Conservation (phyloP, 2,888 invertebrate species). For the Parnassius mnemosyne region DNA sequence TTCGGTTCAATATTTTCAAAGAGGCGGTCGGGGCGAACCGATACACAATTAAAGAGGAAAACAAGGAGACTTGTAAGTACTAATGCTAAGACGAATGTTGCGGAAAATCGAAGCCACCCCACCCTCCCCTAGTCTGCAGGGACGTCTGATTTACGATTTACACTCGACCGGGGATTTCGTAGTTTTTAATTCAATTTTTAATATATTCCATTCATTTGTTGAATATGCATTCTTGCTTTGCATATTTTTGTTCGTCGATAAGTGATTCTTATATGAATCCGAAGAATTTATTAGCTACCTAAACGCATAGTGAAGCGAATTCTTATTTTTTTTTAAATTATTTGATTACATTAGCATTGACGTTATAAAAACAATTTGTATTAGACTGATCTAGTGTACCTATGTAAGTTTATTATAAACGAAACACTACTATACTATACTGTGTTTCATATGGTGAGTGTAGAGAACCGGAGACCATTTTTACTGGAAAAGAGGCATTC, state of each 20-base stretch:
- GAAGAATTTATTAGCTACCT: no score
- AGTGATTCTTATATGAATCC: conserved; percentile 1
- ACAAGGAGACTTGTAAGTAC: conserved; percentile 71
- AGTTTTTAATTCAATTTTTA: conserved; percentile 53
- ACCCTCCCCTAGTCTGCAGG: conserved; percentile 53
- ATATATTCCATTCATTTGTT: conserved; percentile 17
- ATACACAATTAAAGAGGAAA: conserved; percentile 78
- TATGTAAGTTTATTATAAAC: no score
- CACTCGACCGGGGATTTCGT: conserved; percentile 53
- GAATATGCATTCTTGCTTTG: conserved; percentile 14
- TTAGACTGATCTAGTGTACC: no score
- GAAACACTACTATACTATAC: no score
- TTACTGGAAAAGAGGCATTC: no score
- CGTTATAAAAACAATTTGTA: no score
- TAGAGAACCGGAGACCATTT: no score
- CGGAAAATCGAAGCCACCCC: conserved; percentile 75
- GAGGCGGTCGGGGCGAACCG: conserved; percentile 55
- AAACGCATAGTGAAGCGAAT: no score
- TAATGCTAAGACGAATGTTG: conserved; percentile 79
- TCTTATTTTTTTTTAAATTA: no score
- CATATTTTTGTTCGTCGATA: conserved; percentile 5
- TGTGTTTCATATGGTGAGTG: no score
- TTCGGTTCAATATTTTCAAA: conserved; percentile 23
- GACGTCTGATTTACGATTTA: conserved; percentile 75
- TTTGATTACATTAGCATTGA: no score